Evolutionary conservation across 2,888 invertebrate species (phyloP).

Genomic region (Mesopsocus fuscifrons): DNA sequence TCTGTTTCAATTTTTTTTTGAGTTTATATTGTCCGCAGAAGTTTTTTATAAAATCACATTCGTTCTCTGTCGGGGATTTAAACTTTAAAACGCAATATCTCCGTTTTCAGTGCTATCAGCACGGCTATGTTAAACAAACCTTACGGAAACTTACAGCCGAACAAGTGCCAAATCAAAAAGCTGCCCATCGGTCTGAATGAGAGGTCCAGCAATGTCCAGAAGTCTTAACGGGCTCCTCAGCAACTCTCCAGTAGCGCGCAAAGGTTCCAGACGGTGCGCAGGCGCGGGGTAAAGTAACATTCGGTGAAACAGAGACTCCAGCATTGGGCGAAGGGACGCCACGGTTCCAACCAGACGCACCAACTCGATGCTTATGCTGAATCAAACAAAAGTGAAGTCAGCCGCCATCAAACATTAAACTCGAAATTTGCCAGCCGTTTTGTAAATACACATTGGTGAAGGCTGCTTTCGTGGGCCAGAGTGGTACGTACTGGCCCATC

Average conservation of each 20-base stretch:
- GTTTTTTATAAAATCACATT: too few relatives aligned
- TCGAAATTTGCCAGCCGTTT: not conserved
- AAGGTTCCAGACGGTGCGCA: conserved; percentile 63
- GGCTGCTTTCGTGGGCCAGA: too few relatives aligned
- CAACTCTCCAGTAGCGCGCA: conserved; percentile 51
- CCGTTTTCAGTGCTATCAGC: too few relatives aligned
- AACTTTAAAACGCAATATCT: too few relatives aligned
- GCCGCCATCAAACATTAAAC: conserved; percentile 9
- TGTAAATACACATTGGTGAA: conserved; percentile 4
- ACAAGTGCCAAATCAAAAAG: conserved; percentile 59
- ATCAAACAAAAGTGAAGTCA: conserved; percentile 22
- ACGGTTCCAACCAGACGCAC: conserved; percentile 76
- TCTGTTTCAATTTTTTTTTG: too few relatives aligned
- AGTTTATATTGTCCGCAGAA: too few relatives aligned
- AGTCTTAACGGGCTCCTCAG: conserved; percentile 59
- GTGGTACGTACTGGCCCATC: too few relatives aligned
- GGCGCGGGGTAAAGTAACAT: conserved; percentile 79
- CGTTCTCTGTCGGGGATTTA: too few relatives aligned
- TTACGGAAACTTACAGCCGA: conserved; percentile 46
- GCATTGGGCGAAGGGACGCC: conserved; percentile 68
- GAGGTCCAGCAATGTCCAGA: conserved; percentile 46
- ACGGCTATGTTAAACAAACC: too few relatives aligned
- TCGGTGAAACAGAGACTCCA: conserved; percentile 84
- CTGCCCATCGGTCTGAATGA: conserved; percentile 39
- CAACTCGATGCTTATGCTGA: conserved; percentile 72